Conservation (phyloP, 2,797 vertebrate species). For the Tiaroga cobitis region DNA sequence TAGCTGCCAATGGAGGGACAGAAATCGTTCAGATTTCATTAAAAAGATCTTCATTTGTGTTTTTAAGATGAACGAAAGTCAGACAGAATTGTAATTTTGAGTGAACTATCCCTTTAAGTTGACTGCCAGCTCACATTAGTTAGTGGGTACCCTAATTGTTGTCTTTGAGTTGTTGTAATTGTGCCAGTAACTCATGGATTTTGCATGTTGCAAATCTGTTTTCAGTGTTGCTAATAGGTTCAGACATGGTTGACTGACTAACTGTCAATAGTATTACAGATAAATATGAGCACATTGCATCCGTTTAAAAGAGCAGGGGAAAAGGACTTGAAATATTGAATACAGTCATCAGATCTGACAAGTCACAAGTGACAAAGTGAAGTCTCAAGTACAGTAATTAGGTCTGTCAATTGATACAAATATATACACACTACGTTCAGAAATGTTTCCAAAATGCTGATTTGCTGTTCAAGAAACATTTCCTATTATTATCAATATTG, state of each 20-base stretch:
- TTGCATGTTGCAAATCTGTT: not conserved
- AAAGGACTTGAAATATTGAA: not conserved
- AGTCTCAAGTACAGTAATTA: not conserved
- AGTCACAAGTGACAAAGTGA: not conserved
- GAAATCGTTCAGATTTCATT: too few species aligned
- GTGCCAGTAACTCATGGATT: not conserved
- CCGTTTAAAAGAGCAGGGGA: not conserved
- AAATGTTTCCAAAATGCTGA: not conserved
- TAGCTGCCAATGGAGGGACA: too few species aligned
- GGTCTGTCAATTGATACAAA: not conserved
- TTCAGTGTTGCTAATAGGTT: not conserved
- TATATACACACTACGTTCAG: not conserved
- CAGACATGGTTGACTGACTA: conserved; percentile 1
- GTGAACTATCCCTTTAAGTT: not conserved
- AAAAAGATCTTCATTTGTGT: too few species aligned
- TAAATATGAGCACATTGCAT: not conserved
- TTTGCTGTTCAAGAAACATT: not conserved
- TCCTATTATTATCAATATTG: not conserved
- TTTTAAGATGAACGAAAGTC: too few species aligned
- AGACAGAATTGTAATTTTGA: too few species aligned
- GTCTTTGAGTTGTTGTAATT: not conserved
- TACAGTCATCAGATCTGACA: not conserved
- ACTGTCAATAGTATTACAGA: not conserved
- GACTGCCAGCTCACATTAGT: not conserved
- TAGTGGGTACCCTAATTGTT: not conserved